Base-by-base conservation (phyloP, 2,888 invertebrate species). In the Tetragnatha montana region DNA sequence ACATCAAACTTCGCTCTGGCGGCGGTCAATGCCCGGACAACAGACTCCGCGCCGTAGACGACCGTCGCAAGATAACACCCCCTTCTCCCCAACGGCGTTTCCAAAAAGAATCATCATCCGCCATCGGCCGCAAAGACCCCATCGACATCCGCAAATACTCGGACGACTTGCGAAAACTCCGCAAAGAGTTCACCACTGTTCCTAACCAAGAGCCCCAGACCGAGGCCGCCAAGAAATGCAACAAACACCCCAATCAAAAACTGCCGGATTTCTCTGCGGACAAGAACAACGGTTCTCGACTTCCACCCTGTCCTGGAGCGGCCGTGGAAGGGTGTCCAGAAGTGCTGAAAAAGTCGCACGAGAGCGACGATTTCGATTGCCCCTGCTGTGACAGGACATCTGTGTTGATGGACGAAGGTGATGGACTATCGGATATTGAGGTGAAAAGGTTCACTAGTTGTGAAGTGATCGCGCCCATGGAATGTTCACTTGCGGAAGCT, bases 361-460 rank as follows among this genome's bases (percentile, higher is more conserved):
- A 89, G 19, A 89, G 81, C 21, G 84, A 89, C 2, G 89, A 89
- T 76, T 86, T 89, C 51, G 89, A 89, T 78, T 89, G 89, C 49
- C 89, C 89, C 10, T 89, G 89, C 50, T 89, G 89, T 73, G 89
- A 89, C 78, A 76, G 88, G 70, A 81, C 80, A 17, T 75, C 84
- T 0, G 14, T 50, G 6, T 21, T 70, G 73, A 70, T 84, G 35
- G 4, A 2, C 2, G 88, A 89, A 21, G 88, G 80, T 19, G 50
- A 51, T 19, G 87, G 87, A 1, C 60, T 81, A 14, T 81, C 81
- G 74, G 84, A 89, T 51, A n/a, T 82, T 0, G 88, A 89, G 19
- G 69, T 89, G 35, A 84, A 89, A 21, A 79, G 84, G 78, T 84
- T 89, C 71, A 89, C 84, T 7, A 89, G 80, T 68, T 89, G 88